Conservation (phyloP, 35 echinoderm and acorn worm species). For the Amphiura filiformis region DNA sequence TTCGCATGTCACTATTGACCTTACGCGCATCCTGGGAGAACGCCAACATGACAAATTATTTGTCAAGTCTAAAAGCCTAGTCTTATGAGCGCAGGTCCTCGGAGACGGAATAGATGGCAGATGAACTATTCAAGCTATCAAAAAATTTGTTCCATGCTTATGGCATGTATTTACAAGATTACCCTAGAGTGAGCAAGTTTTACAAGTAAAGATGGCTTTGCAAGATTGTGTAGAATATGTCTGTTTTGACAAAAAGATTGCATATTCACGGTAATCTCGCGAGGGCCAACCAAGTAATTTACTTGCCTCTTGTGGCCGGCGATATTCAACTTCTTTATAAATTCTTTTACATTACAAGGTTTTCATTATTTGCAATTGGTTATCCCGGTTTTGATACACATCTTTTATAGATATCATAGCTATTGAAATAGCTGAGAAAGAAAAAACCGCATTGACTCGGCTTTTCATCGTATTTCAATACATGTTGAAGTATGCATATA, state of each 20-base stretch:
- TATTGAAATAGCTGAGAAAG: background rate
- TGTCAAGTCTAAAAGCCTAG: background rate
- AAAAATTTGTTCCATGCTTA: background rate
- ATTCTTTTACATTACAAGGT: background rate
- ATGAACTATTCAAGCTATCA: slow-evolving; percentile 15
- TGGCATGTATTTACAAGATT: slow-evolving; percentile 1
- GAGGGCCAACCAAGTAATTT: slow-evolving; percentile 1
- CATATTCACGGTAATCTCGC: background rate
- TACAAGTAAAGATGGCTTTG: background rate
- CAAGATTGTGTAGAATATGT: background rate
- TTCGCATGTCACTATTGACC: background rate
- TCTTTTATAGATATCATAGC: background rate
- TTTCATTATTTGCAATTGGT: background rate
- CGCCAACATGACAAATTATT: background rate
- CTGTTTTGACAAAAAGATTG: background rate
- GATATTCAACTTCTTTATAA: slow-evolving; percentile 2
- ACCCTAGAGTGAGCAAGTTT: background rate
- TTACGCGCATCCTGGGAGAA: background rate
- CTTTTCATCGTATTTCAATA: background rate
- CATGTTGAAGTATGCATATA: slow-evolving; percentile 11
- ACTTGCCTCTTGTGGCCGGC: background rate
- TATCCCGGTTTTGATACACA: background rate
- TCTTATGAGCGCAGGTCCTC: background rate
- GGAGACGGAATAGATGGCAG: background rate
- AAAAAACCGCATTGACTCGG: background rate